Evolutionary conservation across 2,797 vertebrate genomes (phyloP).

Genomic region (Syncerus caffer): DNA sequence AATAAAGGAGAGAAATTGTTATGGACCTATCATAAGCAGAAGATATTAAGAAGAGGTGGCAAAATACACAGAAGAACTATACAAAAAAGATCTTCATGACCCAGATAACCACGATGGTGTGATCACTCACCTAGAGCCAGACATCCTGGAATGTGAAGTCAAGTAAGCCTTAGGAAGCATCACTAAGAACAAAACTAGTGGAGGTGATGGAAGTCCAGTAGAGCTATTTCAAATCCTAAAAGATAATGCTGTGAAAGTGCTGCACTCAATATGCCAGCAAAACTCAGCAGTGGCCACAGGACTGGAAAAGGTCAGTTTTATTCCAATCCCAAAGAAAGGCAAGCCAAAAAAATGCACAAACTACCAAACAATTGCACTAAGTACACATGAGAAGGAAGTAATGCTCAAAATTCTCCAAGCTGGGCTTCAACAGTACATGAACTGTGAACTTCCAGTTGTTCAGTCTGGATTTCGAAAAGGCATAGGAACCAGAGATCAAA

Average conservation of each 20-base stretch:
- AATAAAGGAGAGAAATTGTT: background rate
- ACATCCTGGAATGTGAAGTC: background rate
- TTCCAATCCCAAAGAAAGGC: background rate
- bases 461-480: background rate
- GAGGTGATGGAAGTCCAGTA: background rate
- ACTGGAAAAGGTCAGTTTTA: background rate
- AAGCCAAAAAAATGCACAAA: background rate
- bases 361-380: background rate
- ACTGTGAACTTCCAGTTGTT: background rate
- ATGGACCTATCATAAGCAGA: background rate
- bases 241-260: background rate
- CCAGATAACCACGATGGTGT: background rate
- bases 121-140: background rate
- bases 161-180: background rate
- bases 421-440: rapidly evolving
- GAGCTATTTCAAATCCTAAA: background rate
- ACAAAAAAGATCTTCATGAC: background rate
- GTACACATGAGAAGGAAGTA: background rate
- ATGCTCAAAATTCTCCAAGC: background rate
- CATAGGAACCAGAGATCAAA: too few species aligned
- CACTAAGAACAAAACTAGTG: background rate
- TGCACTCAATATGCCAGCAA: background rate
- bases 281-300: background rate
- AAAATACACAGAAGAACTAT: background rate
- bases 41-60: background rate